phyloP scores from a whole-genome alignment of 2,797 vertebrate genomes.

The Thalassophryne amazonica region DNA sequence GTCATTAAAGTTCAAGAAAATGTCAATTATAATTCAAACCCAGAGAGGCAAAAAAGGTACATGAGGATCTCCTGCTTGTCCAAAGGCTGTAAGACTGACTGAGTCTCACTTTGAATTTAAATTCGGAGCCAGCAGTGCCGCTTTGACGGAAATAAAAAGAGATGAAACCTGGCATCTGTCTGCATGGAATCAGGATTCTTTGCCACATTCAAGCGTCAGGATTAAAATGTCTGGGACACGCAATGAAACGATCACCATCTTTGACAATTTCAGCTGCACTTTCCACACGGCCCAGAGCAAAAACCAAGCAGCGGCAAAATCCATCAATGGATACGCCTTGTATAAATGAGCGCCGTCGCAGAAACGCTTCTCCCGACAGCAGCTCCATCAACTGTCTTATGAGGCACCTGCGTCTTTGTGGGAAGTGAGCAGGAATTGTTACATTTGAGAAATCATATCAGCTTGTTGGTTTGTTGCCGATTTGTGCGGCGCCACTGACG shows the following conservation, averaged over 20 bases:
- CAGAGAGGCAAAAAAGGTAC: slow-evolving; percentile 33
- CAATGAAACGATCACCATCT: slow-evolving; percentile 36
- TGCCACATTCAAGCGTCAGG: slow-evolving; percentile 4
- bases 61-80: slow-evolving; percentile 23
- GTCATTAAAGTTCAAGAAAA: slow-evolving; percentile 31
- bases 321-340: slow-evolving; percentile 39
- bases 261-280: slow-evolving; percentile 34
- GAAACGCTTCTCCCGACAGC: slow-evolving; percentile 39
- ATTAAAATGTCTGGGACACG: neutral
- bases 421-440: no score
- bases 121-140: slow-evolving; percentile 25
- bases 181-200: slow-evolving; percentile 45
- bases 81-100: slow-evolving; percentile 37
- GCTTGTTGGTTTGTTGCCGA: no score
- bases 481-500: no score
- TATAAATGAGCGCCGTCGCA: slow-evolving; percentile 40
- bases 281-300: slow-evolving; percentile 21
- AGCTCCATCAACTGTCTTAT: slow-evolving; percentile 38
- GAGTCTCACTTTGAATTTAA: slow-evolving; percentile 38
- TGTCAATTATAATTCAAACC: slow-evolving; percentile 21
- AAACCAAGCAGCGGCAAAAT: slow-evolving; percentile 45
- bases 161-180: slow-evolving; percentile 58
- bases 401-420: slow-evolving; percentile 19
- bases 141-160: slow-evolving; percentile 41
- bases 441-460: no score